Evolutionary conservation across 1,140 invertebrate species (phyloP), one percentile per base, ranked within the genome.

Genomic region (Mactra quadrangularis): DNA sequence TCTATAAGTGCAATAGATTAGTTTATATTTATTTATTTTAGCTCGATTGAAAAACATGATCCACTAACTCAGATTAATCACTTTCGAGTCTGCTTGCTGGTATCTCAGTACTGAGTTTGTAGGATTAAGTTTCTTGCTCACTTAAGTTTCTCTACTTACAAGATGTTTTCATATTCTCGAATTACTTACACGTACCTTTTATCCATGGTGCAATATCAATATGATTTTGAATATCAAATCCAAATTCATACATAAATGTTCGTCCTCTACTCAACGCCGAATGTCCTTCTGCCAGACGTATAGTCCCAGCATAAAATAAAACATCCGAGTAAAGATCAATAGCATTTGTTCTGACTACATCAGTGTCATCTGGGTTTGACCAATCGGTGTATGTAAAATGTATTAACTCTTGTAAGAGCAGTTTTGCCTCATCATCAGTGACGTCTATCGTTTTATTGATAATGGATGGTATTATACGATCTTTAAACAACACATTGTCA

Each of bases 211-310:
- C 33, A 4, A 31, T 27, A 17, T 19, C 7, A 7, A 45, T 9
- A 47, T 60, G 31, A 9, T 9, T 45, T 25, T 11, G 3, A 4
- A 7, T 9, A 15, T 6, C 52, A 25, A 45, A 31, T 3, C 31
- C 55, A 64, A 77, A 77, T 29, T 77, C 74, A 27, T 77, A 77
- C n/a, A 77, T 7, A 55, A 50, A 77, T 15, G 74, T 64, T 1
- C 22, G 25, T 25, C 57, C 59, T 11, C 3, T 7, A 3, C 45
- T 9, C 6, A 77, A 6, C 27, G 3, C 33, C 1, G 15, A 22
- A 52, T 77, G 74, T 13, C 38, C 57, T 9, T 29, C 11, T 33
- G 22, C 38, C n/a, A 57, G 29, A 19, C n/a, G 45, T 3, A 38
- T 0, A 13, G 74, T 57, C 22, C 55, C 38, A 13, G 22, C 22